Base-by-base conservation (phyloP, 2,113 vertebrate genomes). In the Elaphurus davidianus region DNA sequence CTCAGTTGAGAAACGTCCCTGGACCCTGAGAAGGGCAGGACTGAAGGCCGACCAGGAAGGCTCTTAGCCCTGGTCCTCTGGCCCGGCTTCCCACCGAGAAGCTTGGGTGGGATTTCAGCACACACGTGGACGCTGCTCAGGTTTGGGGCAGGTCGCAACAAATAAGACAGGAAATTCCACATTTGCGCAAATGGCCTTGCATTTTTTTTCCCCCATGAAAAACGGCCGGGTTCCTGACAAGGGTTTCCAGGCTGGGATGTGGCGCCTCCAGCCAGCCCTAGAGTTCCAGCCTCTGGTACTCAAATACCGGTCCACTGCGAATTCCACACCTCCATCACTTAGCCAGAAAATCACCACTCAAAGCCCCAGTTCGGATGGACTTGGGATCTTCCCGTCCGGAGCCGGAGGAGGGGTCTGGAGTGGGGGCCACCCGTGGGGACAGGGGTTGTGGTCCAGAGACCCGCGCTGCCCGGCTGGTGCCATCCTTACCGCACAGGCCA, bases 401-500 rank as follows among this genome's bases (percentile, higher is more conserved):
- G 54, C 21, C 11, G 8, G 28, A 36, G 91, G 5, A 36, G 21
- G 62, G 23, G 23, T 82, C 50, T 10, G 30, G 36, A 60, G 45
- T 13, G 55, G 12, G 15, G 17, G 43, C 33, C 17, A 55, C 87
- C 16, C 55, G 62, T 10, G 13, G 30, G 36, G 47, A 21, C 13
- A 47, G 6, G 14, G 15, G 5, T 52, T 12, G 40, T 9, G 74
- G 43, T 9, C n/a, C 59, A 2, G 50, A 45, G 67, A 52, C 45
- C 54, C 30, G 52, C 36, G 67, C 33, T 21, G 21, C 81, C 33
- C 8, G 7, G 40, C 62, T 28, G 7, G 79, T 4, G 59, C 5
- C 0, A 28, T n/a, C 98, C 99, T 99, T 98, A 99, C 99, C 99
- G 50, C 99, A 99, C 67, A 99, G 99, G 74, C 99, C 99, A 6